Base-by-base conservation (phyloP, 2,888 invertebrate genomes). In the Sminthurinus aureus region DNA sequence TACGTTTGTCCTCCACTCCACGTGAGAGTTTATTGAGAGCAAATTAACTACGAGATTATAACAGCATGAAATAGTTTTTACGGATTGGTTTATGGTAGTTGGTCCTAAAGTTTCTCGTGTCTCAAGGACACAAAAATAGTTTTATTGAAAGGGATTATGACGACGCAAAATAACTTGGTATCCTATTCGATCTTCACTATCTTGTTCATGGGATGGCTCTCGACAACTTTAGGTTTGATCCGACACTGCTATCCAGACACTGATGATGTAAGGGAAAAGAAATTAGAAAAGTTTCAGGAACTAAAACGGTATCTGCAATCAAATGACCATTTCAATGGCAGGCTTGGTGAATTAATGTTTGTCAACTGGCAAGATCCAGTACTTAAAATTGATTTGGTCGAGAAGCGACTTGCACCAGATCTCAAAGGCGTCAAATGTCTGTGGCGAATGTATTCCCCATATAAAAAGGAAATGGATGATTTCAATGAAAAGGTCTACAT, bases 351-450 rank as follows among this genome's bases (percentile, higher is more conserved):
- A 11, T 18, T 79, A 50, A 52, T 38, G 15, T 77, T 82, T 15
- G 69, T 82, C 13, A 76, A 75, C n/a, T 82, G 82, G 82, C 82
- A 82, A 50, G 82, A 82, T 22, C 50, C 20, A 3, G 15, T 66
- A 15, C 22, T 82, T 1, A 50, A 77, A 24, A 0, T 82, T 0
- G 67, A 0, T 18, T 64, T 26, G 11, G 76, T 58, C 0, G 8
- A 9, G 6, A 22, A n/a, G n/a, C 67, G 3, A 20, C 58, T 69
- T 1, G 67, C n/a, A 69, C 11, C 18, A 11, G 67, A 20, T 20
- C 11, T 69, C n/a, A 20, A 18, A 22, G 82, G 69, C 9, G 58
- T 66, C 15, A n/a, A n/a, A 66, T 82, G 82, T 66, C 11, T 26
- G 4, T 82, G 82, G 82, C n/a, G 22, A 22, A 69, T 69, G 67